Conservation (phyloP, 2,888 invertebrate genomes). For the Xestia ashworthii region DNA sequence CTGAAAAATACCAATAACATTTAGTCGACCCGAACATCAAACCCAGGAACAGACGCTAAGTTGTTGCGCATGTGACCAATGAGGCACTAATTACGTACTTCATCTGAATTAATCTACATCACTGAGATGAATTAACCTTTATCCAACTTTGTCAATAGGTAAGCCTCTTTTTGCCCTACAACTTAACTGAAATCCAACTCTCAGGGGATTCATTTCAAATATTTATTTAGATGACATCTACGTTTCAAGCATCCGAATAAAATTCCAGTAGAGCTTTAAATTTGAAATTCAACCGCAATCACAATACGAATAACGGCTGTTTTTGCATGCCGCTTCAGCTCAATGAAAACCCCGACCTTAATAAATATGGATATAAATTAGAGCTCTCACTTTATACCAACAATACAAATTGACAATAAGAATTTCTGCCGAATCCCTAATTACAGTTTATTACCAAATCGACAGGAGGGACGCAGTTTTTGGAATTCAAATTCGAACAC, state of each 20-base stretch:
- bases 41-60: not conserved
- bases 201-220: slow-evolving; percentile 76
- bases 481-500: slow-evolving; percentile 43
- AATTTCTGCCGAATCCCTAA: slow-evolving; percentile 69
- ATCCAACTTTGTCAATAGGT: slow-evolving; percentile 45
- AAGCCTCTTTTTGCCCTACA: slow-evolving; percentile 57
- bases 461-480: slow-evolving; percentile 54
- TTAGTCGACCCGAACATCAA: not conserved
- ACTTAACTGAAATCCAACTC: slow-evolving; percentile 72
- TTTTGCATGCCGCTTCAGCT: slow-evolving; percentile 65
- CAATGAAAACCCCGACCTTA: slow-evolving; percentile 70
- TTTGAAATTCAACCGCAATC: slow-evolving; percentile 77
- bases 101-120: not conserved
- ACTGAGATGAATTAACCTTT: slow-evolving; percentile 26
- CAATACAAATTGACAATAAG: slow-evolving; percentile 73
- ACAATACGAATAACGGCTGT: slow-evolving; percentile 73
- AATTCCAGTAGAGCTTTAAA: slow-evolving; percentile 72
- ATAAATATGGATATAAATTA: slow-evolving; percentile 81
- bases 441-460: slow-evolving; percentile 67
- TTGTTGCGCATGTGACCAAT: not conserved
- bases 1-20: not conserved
- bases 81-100: not conserved
- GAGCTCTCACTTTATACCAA: slow-evolving; percentile 70
- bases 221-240: slow-evolving; percentile 81
- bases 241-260: slow-evolving; percentile 76